Percentiles rank a stretch among this genome's conserved stretches.
phyloP scores from a whole-genome alignment of 2,888 invertebrate genomes.

The Criorhina ranunculi region DNA sequence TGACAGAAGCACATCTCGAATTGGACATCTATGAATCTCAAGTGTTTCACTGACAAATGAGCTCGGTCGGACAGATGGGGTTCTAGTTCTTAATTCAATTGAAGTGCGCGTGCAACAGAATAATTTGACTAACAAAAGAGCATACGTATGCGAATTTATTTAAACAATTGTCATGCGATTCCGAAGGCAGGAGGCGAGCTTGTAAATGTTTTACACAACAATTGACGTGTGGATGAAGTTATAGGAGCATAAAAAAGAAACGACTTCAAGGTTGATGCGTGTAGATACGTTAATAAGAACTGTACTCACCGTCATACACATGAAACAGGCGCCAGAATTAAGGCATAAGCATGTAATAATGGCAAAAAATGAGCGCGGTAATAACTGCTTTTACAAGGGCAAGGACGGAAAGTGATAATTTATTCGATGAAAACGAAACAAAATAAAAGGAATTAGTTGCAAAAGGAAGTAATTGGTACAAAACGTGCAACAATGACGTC shows the following conservation, averaged over 20 bases:
- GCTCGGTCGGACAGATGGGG: slow-evolving; percentile 6
- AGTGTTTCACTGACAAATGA: background rate
- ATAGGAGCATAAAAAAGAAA: background rate
- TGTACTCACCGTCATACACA: background rate
- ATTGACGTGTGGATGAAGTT: background rate
- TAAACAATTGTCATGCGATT: background rate
- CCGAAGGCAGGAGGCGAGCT: background rate
- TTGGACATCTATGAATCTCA: slow-evolving; percentile 12
- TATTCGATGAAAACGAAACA: background rate
- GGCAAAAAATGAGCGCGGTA: background rate
- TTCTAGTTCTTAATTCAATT: slow-evolving; percentile 44
- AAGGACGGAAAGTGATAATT: background rate
- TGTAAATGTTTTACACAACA: background rate
- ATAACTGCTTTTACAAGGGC: too few relatives aligned
- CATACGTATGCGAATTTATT: slow-evolving; percentile 14
- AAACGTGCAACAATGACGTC: background rate
- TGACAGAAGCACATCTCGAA: background rate
- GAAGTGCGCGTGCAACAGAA: slow-evolving; percentile 51
- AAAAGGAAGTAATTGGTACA: background rate
- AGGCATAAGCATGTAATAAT: slow-evolving; percentile 4
- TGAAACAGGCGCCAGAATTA: background rate
- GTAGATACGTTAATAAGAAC: slow-evolving; percentile 3
- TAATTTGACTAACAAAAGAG: slow-evolving; percentile 20
- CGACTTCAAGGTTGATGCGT: slow-evolving; percentile 1
- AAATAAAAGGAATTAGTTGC: background rate